Evolutionary conservation across 2,888 invertebrate genomes (phyloP), one percentile per base, ranked within the genome.

Genomic region (Eubasilissa splendida): DNA sequence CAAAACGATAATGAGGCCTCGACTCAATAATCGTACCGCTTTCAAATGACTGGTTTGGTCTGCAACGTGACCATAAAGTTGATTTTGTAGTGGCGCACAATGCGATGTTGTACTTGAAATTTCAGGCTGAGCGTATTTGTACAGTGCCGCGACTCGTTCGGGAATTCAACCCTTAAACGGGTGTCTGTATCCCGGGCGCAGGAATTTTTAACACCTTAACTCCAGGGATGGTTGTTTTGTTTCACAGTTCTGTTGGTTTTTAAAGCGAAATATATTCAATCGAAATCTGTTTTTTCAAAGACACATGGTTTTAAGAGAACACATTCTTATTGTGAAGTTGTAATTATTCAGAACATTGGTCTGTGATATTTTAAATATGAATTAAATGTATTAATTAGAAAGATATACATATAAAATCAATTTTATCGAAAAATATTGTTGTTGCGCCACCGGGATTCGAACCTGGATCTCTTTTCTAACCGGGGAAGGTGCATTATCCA

Each of bases 81-180:
- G 12, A 12, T 63, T 63, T 63, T 63, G 33, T 12, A 63, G 12
- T 33, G 1, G 12, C 63, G 33, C 31, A 31, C 63, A 63, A 33
- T 63, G 63, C 31, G 4, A 11, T 12, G 63, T 33, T 11, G 33
- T 9, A 22, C 42, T 63, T 33, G 33, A 12, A 33, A 33, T 63
- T 63, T 63, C 63, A 31, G 63, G 63, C 10, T 63, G 33, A 12
- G 31, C 33, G 31, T 31, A 31, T 63, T 63, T 63, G 63, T 63
- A 63, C 42, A 63, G 63, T 63, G 63, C 63, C 12, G 3, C 33
- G 63, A 33, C 66, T 12, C 5, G 70, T 54, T 53, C 4, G 54
- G 54, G 70, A 70, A 70, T 70, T 70, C 54, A 33, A n/a, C 50
- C 66, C 52, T 50, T n/a, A 68, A 68, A 52, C 52, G n/a, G 52